Evolutionary conservation across 2,113 vertebrate genomes (phyloP), one percentile per base, ranked within the genome.

Genomic region (Serilophus lunatus): DNA sequence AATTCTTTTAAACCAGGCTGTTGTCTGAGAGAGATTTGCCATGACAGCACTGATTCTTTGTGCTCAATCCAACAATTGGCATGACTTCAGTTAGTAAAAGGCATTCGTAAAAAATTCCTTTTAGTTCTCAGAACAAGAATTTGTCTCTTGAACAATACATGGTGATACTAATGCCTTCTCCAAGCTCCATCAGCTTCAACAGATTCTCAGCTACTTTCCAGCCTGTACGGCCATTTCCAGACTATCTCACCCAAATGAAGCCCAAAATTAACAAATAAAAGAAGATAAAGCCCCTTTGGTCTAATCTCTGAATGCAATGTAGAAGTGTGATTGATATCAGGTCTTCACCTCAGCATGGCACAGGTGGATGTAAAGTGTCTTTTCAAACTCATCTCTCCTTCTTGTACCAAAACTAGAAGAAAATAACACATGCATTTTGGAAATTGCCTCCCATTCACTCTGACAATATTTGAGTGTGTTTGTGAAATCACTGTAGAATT

Each of bases 401-500:
- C 56, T 81, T 69, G 18, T 76, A 42, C 24, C 44, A 66, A 29
- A 7, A 20, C 12, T 38, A 38, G 35, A 87, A 91, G 49, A 66
- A 89, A 85, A 68, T n/a, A 92, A 50, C 20, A 64, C 10, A 13
- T 44, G 12, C 54, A 36, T 88, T 92, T 96, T 63, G 68, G 86
- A 64, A 97, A 93, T 44, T 82, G 24, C 25, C 60, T 97, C 45
- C 65, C 38, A 75, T 93, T 94, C 79, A 91, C 17, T 78, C 64
- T 76, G 70, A 54, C 89, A 90, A 82, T 96, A 89, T 96, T 89
- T 57, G 28, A 96, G 51, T 81, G 33, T 78, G 60, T 92, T 96
- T 94, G 86, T 88, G 86, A 97, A 97, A 95, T 66, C 65, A 95
- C 96, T 95, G 90, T 66, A 95, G 83, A 93, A 70, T 36, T 78